Evolutionary conservation across 2,113 vertebrate species (phyloP).

Genomic region (Noturus placidus): DNA sequence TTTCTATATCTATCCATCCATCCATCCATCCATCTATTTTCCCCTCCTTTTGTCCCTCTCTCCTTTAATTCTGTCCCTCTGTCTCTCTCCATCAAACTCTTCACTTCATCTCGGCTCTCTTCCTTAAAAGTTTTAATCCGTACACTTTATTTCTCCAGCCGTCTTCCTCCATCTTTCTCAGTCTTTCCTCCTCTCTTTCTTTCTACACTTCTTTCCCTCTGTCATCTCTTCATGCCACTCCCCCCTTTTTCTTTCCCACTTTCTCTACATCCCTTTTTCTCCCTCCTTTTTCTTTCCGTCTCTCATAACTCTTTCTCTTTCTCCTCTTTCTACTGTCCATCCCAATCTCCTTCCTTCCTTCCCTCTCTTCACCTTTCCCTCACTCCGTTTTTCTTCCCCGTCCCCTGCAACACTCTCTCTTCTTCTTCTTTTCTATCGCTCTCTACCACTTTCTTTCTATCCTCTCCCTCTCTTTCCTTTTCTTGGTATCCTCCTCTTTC

Average conservation of each 20-base stretch:
- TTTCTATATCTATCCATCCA: not conserved
- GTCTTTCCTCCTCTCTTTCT: not conserved
- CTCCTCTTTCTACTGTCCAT: slow-evolving; percentile 56
- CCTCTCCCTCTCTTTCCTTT: not conserved
- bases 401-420: not conserved
- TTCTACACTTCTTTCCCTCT: not conserved
- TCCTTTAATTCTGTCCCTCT: not conserved
- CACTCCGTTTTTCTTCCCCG: slow-evolving; percentile 65
- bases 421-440: not conserved
- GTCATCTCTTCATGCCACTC: not conserved
- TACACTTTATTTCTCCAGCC: not conserved
- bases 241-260: not conserved
- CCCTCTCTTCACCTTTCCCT: slow-evolving; percentile 83
- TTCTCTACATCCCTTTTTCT: not conserved
- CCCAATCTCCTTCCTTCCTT: slow-evolving; percentile 62
- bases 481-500: slow-evolving; percentile 41
- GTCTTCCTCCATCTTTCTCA: not conserved
- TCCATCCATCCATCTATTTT: not conserved
- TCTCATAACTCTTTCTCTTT: not conserved
- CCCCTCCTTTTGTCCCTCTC: not conserved
- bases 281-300: not conserved
- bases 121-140: not conserved
- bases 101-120: not conserved
- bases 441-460: not conserved
- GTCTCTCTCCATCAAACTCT: not conserved